Evolutionary conservation across 2,113 vertebrate genomes (phyloP), one percentile per base, ranked within the genome.

Genomic region (Pachypanchax playfairii): DNA sequence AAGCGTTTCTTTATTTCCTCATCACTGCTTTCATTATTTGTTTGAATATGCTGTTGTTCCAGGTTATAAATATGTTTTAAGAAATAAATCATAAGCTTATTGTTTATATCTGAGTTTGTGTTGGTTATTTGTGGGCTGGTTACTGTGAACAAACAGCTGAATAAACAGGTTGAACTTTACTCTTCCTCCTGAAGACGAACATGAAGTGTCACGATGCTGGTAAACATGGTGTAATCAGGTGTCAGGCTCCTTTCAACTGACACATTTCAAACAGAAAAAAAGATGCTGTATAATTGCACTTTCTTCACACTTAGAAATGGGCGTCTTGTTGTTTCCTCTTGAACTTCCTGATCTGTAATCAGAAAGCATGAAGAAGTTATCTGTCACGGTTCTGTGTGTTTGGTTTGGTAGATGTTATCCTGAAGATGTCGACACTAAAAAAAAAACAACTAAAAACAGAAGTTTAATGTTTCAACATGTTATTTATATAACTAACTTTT

Each of bases 251-350:
- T 35, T 18, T 29, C 18, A 17, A 20, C 38, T 2, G 2, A 9
- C 26, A 13, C 25, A 43, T 48, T 50, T 57, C 11, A 24, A 31
- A n/a, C 18, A 25, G 51, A 52, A 28, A 22, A 24, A 54, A 49
- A 38, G n/a, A 25, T 20, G 36, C 57, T 46, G 10, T 28, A 49
- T 61, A 51, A 69, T 69, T 14, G 3, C 51, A 82, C 56, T 79
- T 84, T 70, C 75, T 74, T 56, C 18, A 36, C 1, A 2, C 15
- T 26, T 8, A 55, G 67, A 43, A 35, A 55, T 41, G 28, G 44
- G 33, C 31, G 13, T 0, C 12, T 44, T n/a, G 15, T 17, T 35
- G 15, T 2, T 50, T 8, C 52, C 21, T n/a, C 9, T 10, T 41
- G 6, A 28, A 56, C 53, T 61, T 70, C 47, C 58, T 70, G 35